A percentile compares a stretch with the other conserved stretches of the same genome.
Evolutionary conservation across 1,140 invertebrate genomes (phyloP).

Genomic region (Bombus sylvicola): DNA sequence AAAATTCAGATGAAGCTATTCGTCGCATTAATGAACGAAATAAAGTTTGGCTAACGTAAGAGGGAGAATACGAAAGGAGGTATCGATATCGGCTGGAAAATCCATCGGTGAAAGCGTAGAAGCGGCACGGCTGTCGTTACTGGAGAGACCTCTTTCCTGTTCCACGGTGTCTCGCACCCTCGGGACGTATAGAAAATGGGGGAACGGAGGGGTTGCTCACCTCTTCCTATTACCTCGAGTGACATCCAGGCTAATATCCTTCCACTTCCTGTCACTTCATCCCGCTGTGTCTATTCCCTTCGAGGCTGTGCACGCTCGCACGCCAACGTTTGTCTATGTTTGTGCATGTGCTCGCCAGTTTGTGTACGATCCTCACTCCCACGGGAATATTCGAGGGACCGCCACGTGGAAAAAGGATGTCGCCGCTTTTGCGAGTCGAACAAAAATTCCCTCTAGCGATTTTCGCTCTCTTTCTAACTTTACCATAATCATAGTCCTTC

Average conservation of each 20-base stretch:
- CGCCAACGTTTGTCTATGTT: background rate
- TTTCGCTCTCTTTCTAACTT: background rate
- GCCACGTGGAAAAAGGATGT: conserved; percentile 57
- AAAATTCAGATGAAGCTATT: background rate
- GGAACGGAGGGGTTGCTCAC: conserved; percentile 49
- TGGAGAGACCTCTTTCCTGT: conserved; percentile 57
- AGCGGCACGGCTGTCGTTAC: conserved; percentile 36
- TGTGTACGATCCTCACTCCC: background rate
- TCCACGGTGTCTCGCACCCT: conserved; percentile 60
- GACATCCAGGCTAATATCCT: conserved; percentile 79
- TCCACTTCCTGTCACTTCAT: conserved; percentile 75
- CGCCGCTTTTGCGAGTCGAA: conserved; percentile 48
- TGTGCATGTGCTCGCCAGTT: background rate
- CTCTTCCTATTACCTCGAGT: conserved; percentile 70
- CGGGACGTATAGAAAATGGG: conserved; percentile 55
- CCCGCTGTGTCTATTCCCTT: conserved; percentile 58
- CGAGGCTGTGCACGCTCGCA: conserved; percentile 19
- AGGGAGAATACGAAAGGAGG: background rate
- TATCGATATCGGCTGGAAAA: conserved; percentile 57
- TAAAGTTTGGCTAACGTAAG: background rate
- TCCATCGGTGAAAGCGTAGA: conserved; percentile 50
- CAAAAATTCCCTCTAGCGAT: conserved; percentile 26
- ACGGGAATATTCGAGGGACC: conserved; percentile 43
- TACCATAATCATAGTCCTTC: background rate
- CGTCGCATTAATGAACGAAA: conserved; percentile 10